Percentiles rank a stretch among this genome's conserved stretches.
Conservation (phyloP, 2,113 vertebrate species). For the Alexandromys fortis region DNA sequence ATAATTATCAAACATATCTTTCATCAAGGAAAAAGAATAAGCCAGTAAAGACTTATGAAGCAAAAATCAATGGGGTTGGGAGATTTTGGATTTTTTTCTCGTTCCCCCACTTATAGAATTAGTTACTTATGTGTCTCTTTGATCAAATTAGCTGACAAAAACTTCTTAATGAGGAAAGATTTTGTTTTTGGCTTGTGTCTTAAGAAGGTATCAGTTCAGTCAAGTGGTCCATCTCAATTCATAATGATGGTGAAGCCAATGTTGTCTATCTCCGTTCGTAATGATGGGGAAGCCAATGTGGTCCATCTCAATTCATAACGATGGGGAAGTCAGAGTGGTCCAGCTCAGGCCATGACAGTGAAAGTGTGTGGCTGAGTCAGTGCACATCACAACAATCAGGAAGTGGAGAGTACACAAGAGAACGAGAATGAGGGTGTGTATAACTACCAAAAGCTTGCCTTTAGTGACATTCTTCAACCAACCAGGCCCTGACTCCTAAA, state of each 20-base stretch:
- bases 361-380: not conserved
- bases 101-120: not conserved
- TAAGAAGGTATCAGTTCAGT: not conserved
- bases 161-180: not conserved
- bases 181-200: not conserved
- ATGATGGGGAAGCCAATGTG: too few relatives aligned
- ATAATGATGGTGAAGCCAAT: too few relatives aligned
- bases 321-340: not conserved
- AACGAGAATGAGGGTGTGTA: not conserved
- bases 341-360: not conserved
- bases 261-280: too few relatives aligned
- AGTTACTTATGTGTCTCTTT: not conserved
- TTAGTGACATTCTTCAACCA: not conserved
- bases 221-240: not conserved
- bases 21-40: not conserved
- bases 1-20: not conserved
- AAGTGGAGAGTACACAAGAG: not conserved
- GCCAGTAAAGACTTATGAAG: not conserved
- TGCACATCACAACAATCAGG: not conserved
- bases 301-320: fast-evolving
- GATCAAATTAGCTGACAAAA: not conserved
- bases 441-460: not conserved
- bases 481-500: not conserved
- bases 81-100: not conserved
- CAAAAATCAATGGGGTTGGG: not conserved